Percentiles rank a stretch among this genome's conserved stretches.
Conservation (phyloP, 2,797 vertebrate genomes). For the Halcyon smyrnensis region DNA sequence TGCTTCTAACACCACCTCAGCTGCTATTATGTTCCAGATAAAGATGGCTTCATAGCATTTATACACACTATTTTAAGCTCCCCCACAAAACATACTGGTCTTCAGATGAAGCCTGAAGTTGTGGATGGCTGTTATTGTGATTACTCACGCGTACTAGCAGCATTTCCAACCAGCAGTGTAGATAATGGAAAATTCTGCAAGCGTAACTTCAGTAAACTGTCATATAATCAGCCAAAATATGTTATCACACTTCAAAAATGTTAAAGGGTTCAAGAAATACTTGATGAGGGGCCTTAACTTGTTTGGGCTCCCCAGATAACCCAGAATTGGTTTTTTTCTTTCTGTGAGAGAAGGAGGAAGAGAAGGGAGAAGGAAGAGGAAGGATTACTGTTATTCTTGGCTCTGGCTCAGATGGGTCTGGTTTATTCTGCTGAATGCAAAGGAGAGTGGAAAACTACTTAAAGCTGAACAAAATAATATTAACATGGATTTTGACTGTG, state of each 20-base stretch:
- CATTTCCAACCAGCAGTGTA: background rate
- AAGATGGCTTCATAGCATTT: background rate
- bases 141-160: conserved; percentile 15
- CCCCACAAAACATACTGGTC: background rate
- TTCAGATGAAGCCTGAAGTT: too few relatives aligned
- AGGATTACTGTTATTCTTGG: background rate
- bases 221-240: background rate
- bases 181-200: background rate
- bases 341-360: background rate
- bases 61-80: background rate
- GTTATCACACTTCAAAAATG: background rate
- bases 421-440: background rate
- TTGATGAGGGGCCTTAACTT: background rate
- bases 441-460: conserved; percentile 15
- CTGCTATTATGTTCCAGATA: background rate
- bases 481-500: background rate
- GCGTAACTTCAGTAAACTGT: background rate
- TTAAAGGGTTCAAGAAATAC: background rate
- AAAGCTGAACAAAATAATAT: conserved; percentile 1
- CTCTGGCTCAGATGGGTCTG: background rate
- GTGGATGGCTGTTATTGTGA: background rate
- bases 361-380: background rate
- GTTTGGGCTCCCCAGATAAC: background rate
- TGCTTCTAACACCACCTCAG: background rate
- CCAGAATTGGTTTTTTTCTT: background rate